phyloP scores from a whole-genome alignment of 2,113 vertebrate species.

The Tachycineta bicolor region DNA sequence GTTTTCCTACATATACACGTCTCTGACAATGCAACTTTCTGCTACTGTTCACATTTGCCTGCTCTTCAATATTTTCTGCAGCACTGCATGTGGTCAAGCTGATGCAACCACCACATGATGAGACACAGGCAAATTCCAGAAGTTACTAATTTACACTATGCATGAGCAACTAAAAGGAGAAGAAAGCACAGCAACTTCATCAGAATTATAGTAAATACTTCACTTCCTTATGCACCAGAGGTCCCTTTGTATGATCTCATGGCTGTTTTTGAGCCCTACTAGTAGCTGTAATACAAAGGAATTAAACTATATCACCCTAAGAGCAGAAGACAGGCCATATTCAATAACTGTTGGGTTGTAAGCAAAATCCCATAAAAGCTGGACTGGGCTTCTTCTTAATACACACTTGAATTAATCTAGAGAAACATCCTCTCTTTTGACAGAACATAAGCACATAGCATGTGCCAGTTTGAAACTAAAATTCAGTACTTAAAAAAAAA shows the following conservation, averaged over 20 bases:
- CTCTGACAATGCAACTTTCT: not conserved
- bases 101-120: not conserved
- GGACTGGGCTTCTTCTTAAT: not conserved
- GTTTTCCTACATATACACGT: not conserved
- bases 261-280: not conserved
- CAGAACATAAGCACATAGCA: fast-evolving
- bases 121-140: not conserved
- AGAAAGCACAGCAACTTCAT: not conserved
- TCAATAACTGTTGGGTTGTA: not conserved
- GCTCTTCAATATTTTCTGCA: not conserved
- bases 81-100: not conserved
- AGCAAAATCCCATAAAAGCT: not conserved
- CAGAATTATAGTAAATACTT: not conserved
- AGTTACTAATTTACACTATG: not conserved
- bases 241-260: not conserved
- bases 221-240: not conserved
- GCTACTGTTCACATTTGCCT: not conserved
- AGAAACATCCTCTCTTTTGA: not conserved
- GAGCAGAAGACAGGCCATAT: not conserved
- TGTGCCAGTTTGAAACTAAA: not conserved
- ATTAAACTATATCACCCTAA: not conserved
- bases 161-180: not conserved
- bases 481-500: not conserved
- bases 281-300: not conserved
- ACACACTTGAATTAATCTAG: not conserved